A percentile compares a stretch with the other conserved stretches of the same genome.
Conservation (phyloP, 64 coral and sea anemone genomes). For the Actinia tenebrosa region DNA sequence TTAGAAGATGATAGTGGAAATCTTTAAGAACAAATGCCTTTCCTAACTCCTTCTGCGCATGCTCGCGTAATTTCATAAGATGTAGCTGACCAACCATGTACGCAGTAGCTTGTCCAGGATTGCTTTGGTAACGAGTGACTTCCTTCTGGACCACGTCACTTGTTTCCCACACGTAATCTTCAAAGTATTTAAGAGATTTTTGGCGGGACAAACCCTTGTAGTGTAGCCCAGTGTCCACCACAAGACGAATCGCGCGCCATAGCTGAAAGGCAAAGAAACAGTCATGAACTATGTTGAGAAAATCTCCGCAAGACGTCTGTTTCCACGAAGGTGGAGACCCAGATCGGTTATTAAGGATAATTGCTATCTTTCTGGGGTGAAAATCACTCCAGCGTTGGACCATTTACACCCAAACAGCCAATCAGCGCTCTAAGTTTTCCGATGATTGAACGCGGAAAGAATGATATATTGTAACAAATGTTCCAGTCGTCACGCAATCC, state of each 20-base stretch:
- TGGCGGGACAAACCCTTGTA: slow-evolving; percentile 28
- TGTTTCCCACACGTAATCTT: slow-evolving; percentile 42
- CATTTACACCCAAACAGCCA: too few species aligned
- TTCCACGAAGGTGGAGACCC: too few species aligned
- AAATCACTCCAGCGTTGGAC: too few species aligned
- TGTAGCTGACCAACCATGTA: slow-evolving; percentile 65
- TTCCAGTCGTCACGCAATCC: too few species aligned
- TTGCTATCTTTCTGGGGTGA: too few species aligned
- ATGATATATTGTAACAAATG: too few species aligned
- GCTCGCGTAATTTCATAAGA: slow-evolving; percentile 31
- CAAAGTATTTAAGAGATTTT: slow-evolving; percentile 35
- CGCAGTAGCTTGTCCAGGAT: slow-evolving; percentile 45
- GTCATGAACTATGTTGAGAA: neutral
- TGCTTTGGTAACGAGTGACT: slow-evolving; percentile 37
- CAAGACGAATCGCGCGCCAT: slow-evolving; percentile 47
- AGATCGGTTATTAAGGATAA: too few species aligned
- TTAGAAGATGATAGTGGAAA: slow-evolving; percentile 62
- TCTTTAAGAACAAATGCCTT: slow-evolving; percentile 30
- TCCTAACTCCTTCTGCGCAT: slow-evolving; percentile 13
- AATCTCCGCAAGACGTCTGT: too few species aligned
- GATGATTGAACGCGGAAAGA: neutral
- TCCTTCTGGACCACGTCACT: slow-evolving; percentile 49
- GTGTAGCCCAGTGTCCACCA: slow-evolving; percentile 55
- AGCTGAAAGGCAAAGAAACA: slow-evolving; percentile 22
- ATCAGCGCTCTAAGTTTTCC: neutral